These are phyloP conservation scores for Herminia tarsipennalis DNA, from an alignment of 2,888 invertebrate species.

Conservation along the genomic window DNA sequence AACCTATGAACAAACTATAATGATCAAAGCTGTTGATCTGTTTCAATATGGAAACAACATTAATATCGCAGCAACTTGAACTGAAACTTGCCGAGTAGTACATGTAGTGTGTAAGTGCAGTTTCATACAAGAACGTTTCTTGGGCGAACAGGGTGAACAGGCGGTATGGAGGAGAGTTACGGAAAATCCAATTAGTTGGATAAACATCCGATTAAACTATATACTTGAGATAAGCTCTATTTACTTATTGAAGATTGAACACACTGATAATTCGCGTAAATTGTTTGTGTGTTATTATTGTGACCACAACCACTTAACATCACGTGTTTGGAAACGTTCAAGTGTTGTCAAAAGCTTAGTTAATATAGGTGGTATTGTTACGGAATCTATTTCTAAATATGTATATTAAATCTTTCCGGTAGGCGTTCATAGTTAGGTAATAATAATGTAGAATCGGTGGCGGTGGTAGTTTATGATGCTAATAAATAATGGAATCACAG, in stretches of 20 bases:
- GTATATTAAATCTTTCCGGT: background rate
- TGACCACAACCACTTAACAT: conserved; percentile 24
- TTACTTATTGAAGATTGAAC: conserved; percentile 60
- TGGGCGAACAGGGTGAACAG: conserved; percentile 14
- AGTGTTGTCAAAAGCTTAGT: conserved; percentile 1
- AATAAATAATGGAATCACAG: too few relatives aligned
- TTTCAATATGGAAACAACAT: conserved; percentile 54
- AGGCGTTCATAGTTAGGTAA: too few relatives aligned
- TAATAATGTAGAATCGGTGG: too few relatives aligned
- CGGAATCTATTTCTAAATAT: background rate
- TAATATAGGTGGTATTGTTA: background rate
- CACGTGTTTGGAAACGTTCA: conserved; percentile 15
- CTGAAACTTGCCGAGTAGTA: conserved; percentile 40
- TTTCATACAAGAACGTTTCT: conserved; percentile 53
- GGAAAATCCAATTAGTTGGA: conserved; percentile 76
- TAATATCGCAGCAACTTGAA: conserved; percentile 58
- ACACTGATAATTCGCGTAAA: conserved; percentile 50
- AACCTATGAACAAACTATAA: conserved; percentile 28
- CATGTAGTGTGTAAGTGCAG: conserved; percentile 53
- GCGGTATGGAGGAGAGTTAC: conserved; percentile 40
- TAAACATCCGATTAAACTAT: conserved; percentile 73
- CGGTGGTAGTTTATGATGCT: too few relatives aligned
- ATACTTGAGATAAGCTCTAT: conserved; percentile 67
- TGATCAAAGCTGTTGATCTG: conserved; percentile 35
- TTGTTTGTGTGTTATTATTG: conserved; percentile 43